Evolutionary conservation across 2,113 vertebrate genomes (phyloP).

Genomic region (Marmota monax): DNA sequence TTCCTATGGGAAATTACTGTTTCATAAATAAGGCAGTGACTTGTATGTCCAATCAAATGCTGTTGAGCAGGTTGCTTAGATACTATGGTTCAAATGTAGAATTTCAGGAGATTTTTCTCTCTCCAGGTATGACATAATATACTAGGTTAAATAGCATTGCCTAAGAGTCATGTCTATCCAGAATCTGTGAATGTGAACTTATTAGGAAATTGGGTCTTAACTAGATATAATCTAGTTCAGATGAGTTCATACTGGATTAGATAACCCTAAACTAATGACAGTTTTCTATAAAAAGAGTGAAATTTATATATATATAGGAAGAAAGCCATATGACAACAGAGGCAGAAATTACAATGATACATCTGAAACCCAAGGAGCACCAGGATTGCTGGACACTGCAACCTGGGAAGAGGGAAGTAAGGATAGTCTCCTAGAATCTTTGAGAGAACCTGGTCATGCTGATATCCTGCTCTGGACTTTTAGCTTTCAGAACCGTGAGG

Average conservation of each 20-base stretch:
- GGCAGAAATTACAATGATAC: not conserved
- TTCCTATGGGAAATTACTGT: not conserved
- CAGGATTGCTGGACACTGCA: not conserved
- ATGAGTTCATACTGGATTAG: not conserved
- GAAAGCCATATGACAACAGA: not conserved
- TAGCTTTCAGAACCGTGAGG: not conserved
- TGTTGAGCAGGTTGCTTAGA: not conserved
- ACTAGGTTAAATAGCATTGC: not conserved
- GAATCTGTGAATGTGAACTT: not conserved
- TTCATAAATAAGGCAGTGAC: constrained; percentile 34
- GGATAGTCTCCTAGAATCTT: not conserved
- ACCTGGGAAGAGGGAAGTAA: not conserved
- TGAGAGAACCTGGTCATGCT: not conserved
- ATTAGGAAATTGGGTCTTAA: constrained; percentile 7
- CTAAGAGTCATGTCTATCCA: not conserved
- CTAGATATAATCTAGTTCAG: not conserved
- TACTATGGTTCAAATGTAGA: not conserved
- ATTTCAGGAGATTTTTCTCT: not conserved
- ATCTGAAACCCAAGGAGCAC: not conserved
- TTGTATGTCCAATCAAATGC: constrained; percentile 5
- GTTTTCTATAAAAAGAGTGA: not conserved
- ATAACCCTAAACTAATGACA: not conserved
- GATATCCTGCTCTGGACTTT: not conserved
- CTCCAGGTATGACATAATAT: not conserved
- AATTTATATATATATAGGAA: not conserved